These are phyloP conservation scores for Brevimyrus niger DNA, from an alignment of 2,113 vertebrate genomes.

Conservation along the genomic window DNA sequence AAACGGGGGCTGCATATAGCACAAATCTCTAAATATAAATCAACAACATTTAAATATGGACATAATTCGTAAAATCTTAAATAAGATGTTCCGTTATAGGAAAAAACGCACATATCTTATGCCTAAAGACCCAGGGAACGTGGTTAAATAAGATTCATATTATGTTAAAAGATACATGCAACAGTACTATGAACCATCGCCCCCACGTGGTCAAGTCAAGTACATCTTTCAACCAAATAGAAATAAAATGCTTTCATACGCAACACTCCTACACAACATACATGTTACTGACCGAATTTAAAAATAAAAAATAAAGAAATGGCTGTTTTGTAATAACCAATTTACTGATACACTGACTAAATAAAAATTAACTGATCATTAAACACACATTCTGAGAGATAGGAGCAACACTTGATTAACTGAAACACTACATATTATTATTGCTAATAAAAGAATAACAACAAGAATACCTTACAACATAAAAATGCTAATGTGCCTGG, in stretches of 20 bases:
- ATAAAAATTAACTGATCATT: background rate
- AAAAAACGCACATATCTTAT: background rate
- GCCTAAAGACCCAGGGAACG: background rate
- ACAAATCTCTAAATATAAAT: background rate
- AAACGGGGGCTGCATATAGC: background rate
- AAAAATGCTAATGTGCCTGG: background rate
- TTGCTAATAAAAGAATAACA: background rate
- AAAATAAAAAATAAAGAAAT: background rate
- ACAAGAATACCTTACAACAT: background rate
- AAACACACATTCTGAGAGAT: background rate
- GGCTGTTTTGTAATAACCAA: background rate
- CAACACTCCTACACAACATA: background rate
- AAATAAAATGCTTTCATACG: background rate
- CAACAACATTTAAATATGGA: background rate
- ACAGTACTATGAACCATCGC: background rate
- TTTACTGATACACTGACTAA: background rate
- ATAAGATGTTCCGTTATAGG: background rate
- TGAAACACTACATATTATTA: background rate
- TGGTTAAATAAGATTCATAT: background rate
- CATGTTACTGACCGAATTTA: background rate
- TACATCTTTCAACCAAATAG: background rate
- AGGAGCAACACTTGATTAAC: background rate
- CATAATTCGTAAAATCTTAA: background rate
- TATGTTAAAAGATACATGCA: background rate
- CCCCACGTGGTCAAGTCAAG: background rate